phyloP scores from a whole-genome alignment of 2,888 invertebrate genomes.

The Parochlus steinenii region DNA sequence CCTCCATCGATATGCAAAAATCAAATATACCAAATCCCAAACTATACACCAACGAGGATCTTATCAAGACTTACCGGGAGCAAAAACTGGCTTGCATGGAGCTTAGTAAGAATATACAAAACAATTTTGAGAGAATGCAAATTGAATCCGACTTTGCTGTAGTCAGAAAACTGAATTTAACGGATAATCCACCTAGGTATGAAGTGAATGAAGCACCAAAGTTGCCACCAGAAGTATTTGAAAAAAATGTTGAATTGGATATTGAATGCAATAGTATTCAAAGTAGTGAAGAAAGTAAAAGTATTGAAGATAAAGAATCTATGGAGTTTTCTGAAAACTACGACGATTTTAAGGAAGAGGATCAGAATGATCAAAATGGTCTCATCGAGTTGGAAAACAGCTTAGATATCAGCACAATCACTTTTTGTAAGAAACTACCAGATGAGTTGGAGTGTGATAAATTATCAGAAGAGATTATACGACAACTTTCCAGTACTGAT shows the following conservation, averaged over 20 bases:
- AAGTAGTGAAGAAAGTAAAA: background rate
- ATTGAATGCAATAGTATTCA: slow-evolving; percentile 3
- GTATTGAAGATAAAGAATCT: background rate
- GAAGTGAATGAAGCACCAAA: slow-evolving; percentile 3
- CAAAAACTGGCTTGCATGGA: slow-evolving; percentile 9
- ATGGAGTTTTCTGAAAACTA: background rate
- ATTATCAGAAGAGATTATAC: slow-evolving; percentile 43
- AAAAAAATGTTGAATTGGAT: slow-evolving; percentile 7
- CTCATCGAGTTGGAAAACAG: slow-evolving; percentile 33
- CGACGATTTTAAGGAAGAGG: background rate
- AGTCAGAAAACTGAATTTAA: slow-evolving; percentile 11
- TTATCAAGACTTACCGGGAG: slow-evolving; percentile 9
- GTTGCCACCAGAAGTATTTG: slow-evolving; percentile 4
- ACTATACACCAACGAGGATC: slow-evolving; percentile 9
- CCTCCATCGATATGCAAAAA: slow-evolving; percentile 29
- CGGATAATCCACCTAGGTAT: background rate
- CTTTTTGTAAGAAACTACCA: slow-evolving; percentile 41
- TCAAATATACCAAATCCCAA: slow-evolving; percentile 24
- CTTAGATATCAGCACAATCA: slow-evolving; percentile 29
- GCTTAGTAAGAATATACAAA: slow-evolving; percentile 6
- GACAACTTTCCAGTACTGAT: slow-evolving; percentile 43
- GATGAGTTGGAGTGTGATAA: slow-evolving; percentile 69
- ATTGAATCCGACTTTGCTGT: slow-evolving; percentile 10
- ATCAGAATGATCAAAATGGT: slow-evolving; percentile 3
- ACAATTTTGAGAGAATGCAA: slow-evolving; percentile 9